Evolutionary conservation across 1,140 invertebrate genomes (phyloP).

Genomic region (Medauroidea extradentata): DNA sequence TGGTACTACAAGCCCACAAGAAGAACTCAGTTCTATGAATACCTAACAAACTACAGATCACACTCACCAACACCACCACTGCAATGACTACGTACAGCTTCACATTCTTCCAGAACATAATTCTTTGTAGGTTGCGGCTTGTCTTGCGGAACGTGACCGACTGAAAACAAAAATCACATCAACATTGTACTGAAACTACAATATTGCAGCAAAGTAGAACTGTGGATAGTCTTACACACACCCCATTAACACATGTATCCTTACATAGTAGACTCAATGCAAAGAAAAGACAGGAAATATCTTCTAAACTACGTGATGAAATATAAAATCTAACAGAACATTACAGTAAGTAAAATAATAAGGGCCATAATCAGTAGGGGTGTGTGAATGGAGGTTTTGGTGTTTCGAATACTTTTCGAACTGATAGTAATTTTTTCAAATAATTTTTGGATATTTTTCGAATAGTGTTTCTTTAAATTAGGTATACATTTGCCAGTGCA

Average conservation of each 20-base stretch:
- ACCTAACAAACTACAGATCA: too few relatives aligned
- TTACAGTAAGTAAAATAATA: not conserved
- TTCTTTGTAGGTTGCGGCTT: conserved; percentile 77
- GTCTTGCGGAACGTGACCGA: conserved; percentile 82
- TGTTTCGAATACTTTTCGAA: too few relatives aligned
- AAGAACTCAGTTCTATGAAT: too few relatives aligned
- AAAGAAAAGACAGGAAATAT: conserved; percentile 3
- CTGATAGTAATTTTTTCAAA: too few relatives aligned
- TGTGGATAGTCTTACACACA: not conserved
- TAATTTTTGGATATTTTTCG: too few relatives aligned
- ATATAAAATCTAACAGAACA: not conserved
- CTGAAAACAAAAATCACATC: conserved; percentile 51
- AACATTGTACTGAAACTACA: conserved; percentile 16
- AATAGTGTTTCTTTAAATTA: too few relatives aligned
- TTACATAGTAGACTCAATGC: too few relatives aligned
- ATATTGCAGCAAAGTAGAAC: too few relatives aligned
- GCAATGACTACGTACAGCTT: conserved; percentile 81
- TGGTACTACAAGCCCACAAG: too few relatives aligned
- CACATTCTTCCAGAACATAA: conserved; percentile 91
- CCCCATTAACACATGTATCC: not conserved
- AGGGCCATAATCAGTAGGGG: too few relatives aligned
- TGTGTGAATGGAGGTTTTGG: too few relatives aligned
- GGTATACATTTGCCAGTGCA: too few relatives aligned
- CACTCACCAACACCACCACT: conserved; percentile 63
- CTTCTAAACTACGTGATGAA: not conserved